These are phyloP conservation scores for Hippocampus comes DNA, from an alignment of 2,113 vertebrate genomes.

Conservation along the genomic window DNA sequence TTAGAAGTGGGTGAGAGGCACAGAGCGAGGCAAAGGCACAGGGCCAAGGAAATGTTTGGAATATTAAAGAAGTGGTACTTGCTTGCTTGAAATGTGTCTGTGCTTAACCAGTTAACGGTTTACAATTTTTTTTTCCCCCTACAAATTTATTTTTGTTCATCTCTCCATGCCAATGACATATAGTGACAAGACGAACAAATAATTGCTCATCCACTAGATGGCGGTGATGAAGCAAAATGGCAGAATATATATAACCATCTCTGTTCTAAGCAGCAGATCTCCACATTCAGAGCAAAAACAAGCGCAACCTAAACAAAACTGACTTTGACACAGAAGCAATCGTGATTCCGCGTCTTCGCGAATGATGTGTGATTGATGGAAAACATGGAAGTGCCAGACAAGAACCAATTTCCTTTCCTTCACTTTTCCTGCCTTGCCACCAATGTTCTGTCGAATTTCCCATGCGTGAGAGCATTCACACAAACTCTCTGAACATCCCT, in stretches of 20 bases:
- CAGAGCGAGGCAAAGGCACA: slow-evolving; percentile 19
- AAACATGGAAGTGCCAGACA: too few relatives aligned
- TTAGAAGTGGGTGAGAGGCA: slow-evolving; percentile 27
- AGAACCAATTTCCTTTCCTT: not conserved
- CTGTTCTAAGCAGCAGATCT: not conserved
- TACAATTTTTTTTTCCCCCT: too few relatives aligned
- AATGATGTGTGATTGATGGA: too few relatives aligned
- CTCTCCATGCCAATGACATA: too few relatives aligned
- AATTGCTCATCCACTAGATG: too few relatives aligned
- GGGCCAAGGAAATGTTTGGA: slow-evolving; percentile 16
- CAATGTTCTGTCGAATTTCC: too few relatives aligned
- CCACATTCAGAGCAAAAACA: too few relatives aligned
- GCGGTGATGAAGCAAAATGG: too few relatives aligned
- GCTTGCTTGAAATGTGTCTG: slow-evolving; percentile 2
- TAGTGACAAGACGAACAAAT: too few relatives aligned
- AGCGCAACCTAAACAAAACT: not conserved
- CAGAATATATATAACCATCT: not conserved
- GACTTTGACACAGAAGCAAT: not conserved
- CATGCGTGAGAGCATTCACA: too few relatives aligned
- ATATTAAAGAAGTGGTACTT: slow-evolving; percentile 22
- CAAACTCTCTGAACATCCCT: too few relatives aligned
- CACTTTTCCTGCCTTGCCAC: not conserved
- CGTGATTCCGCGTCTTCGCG: not conserved
- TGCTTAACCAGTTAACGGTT: not conserved
- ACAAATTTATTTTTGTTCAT: too few relatives aligned